These are phyloP conservation scores for Brenthis ino DNA, from an alignment of 2,888 invertebrate species.

Conservation along the genomic window DNA sequence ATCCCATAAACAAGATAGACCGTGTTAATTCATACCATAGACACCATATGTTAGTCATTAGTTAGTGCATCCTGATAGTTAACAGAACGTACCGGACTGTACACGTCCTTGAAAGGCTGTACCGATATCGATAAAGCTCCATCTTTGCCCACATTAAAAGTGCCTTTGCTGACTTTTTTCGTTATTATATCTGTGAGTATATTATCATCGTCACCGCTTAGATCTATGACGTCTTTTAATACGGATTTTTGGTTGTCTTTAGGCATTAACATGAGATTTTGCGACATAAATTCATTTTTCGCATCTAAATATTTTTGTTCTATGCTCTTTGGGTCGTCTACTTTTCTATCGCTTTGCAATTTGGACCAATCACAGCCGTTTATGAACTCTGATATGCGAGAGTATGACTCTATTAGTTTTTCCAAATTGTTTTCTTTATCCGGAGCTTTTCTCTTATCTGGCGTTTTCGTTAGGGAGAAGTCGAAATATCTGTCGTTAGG, in stretches of 20 bases:
- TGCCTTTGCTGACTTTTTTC: slow-evolving; percentile 66
- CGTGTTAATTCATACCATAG: slow-evolving; percentile 30
- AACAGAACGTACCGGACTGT: slow-evolving; percentile 65
- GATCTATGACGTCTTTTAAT: slow-evolving; percentile 68
- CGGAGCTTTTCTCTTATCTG: slow-evolving; percentile 53
- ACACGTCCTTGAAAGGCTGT: slow-evolving; percentile 60
- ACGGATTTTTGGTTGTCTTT: slow-evolving; percentile 64
- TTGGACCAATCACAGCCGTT: slow-evolving; percentile 79
- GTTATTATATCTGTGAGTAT: slow-evolving; percentile 62
- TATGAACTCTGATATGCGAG: slow-evolving; percentile 75
- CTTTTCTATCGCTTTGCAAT: slow-evolving; percentile 57
- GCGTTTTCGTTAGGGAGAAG: slow-evolving; percentile 57
- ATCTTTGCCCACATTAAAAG: slow-evolving; percentile 70
- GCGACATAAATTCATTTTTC: slow-evolving; percentile 77
- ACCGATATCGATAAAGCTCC: slow-evolving; percentile 75
- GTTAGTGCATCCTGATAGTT: slow-evolving; percentile 40
- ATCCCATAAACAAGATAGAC: slow-evolving; percentile 11
- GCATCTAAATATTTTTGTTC: slow-evolving; percentile 76
- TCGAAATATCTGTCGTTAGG: slow-evolving; percentile 62
- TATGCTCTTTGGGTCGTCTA: slow-evolving; percentile 62
- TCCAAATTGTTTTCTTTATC: slow-evolving; percentile 70
- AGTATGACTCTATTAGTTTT: slow-evolving; percentile 72
- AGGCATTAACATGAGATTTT: slow-evolving; percentile 72
- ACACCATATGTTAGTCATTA: slow-evolving; percentile 41
- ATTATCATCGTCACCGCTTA: slow-evolving; percentile 65